These are phyloP conservation scores for Sciurus carolinensis DNA, from an alignment of 2,797 vertebrate genomes.

Conservation along the genomic window DNA sequence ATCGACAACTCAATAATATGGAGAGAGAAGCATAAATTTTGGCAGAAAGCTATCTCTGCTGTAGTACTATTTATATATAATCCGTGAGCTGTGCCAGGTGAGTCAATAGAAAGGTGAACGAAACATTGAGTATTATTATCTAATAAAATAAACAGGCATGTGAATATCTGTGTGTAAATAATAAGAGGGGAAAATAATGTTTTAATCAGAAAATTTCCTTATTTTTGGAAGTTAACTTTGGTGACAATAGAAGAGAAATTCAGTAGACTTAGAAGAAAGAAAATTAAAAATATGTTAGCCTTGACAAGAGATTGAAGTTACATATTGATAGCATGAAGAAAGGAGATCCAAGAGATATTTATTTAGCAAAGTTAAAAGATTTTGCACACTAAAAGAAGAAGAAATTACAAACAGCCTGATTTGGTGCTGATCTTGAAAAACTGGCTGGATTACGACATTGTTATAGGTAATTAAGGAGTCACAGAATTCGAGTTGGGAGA, in stretches of 20 bases:
- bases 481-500: not conserved
- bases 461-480: constrained; percentile 1
- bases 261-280: not conserved
- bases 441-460: not conserved
- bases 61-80: not conserved
- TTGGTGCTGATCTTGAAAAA: not conserved
- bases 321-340: not conserved
- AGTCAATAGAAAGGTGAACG: not conserved
- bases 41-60: not conserved
- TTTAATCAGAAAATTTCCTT: not conserved
- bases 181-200: not conserved
- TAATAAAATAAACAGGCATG: not conserved
- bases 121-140: not conserved
- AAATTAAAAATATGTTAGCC: not conserved
- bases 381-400: not conserved
- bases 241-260: not conserved
- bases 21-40: not conserved
- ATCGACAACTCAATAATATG: not conserved
- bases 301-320: not conserved
- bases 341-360: not conserved
- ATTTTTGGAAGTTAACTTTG: not conserved
- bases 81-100: not conserved
- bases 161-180: not conserved
- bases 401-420: not conserved
- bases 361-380: not conserved